Conservation (phyloP, 2,113 vertebrate genomes). For the Epinephelus lanceolatus region DNA sequence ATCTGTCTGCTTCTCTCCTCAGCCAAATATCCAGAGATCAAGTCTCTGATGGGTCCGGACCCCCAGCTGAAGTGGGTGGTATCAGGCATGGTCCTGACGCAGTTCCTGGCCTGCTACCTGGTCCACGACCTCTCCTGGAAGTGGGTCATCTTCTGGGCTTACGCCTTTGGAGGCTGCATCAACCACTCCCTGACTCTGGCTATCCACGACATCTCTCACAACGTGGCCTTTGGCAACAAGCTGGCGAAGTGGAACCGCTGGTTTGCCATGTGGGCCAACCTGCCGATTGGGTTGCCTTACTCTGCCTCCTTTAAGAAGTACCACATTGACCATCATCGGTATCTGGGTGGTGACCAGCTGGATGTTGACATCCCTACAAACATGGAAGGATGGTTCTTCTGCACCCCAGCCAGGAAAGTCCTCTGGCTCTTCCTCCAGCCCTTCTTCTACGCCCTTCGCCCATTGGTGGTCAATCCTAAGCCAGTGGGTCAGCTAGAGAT, state of each 20-base stretch:
- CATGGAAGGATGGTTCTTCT: conserved; percentile 96
- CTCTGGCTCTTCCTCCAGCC: conserved; percentile 95
- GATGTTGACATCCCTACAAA: conserved; percentile 95
- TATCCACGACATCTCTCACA: conserved; percentile 99
- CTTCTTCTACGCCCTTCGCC: conserved; percentile 91
- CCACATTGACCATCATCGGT: conserved; percentile 97
- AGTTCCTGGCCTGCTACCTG: conserved; percentile 92
- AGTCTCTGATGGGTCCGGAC: conserved; percentile 94
- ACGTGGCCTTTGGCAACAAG: conserved; percentile 93
- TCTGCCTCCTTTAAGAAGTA: conserved; percentile 98
- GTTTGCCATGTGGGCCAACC: conserved; percentile 96
- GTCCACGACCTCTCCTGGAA: conserved; percentile 91
- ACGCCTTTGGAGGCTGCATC: conserved; percentile 93
- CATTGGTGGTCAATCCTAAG: conserved; percentile 93
- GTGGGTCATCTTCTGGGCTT: conserved; percentile 97
- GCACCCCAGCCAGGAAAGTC: conserved; percentile 90
- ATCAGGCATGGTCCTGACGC: conserved; percentile 90
- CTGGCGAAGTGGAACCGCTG: conserved; percentile 90
- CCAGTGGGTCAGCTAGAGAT: conserved; percentile 91
- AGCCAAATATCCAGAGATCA: conserved; percentile 98
- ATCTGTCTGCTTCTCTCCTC: conserved; percentile 41
- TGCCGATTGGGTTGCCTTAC: conserved; percentile 94
- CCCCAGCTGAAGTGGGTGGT: conserved; percentile 96
- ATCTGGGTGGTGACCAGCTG: conserved; percentile 91
- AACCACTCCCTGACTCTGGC: conserved; percentile 96